Evolutionary conservation across 2,888 invertebrate genomes (phyloP).

Genomic region (Heteromyza rotundicornis): DNA sequence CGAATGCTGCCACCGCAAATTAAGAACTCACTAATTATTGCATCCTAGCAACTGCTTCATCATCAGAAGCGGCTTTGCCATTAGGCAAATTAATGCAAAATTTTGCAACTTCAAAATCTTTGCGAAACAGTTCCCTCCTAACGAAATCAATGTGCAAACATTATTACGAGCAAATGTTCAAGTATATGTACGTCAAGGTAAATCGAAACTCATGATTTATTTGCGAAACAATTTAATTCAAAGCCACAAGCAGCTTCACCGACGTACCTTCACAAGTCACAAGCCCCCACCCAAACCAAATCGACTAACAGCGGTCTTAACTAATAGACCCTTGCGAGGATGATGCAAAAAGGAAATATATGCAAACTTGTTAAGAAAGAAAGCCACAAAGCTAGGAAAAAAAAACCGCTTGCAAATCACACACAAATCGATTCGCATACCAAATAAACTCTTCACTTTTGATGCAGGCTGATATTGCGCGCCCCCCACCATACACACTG

Average conservation of each 20-base stretch:
- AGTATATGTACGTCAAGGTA: background rate
- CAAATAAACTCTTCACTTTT: background rate
- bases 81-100: no score
- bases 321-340: background rate
- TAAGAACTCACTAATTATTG: background rate
- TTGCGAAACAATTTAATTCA: slow-evolving; percentile 4
- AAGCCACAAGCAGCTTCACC: background rate
- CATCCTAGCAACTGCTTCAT: no score
- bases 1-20: no score
- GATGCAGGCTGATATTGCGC: no score
- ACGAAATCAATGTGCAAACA: background rate
- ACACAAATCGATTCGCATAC: background rate
- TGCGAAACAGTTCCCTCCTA: background rate
- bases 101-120: no score
- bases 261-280: background rate
- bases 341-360: no score
- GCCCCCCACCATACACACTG: no score
- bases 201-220: background rate
- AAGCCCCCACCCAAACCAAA: background rate
- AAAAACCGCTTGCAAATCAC: no score
- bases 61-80: no score
- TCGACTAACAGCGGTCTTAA: background rate
- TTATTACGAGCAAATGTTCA: background rate
- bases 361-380: no score
- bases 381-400: no score